Conservation (phyloP, 2,888 invertebrate species). For the Blomia tropicalis region DNA sequence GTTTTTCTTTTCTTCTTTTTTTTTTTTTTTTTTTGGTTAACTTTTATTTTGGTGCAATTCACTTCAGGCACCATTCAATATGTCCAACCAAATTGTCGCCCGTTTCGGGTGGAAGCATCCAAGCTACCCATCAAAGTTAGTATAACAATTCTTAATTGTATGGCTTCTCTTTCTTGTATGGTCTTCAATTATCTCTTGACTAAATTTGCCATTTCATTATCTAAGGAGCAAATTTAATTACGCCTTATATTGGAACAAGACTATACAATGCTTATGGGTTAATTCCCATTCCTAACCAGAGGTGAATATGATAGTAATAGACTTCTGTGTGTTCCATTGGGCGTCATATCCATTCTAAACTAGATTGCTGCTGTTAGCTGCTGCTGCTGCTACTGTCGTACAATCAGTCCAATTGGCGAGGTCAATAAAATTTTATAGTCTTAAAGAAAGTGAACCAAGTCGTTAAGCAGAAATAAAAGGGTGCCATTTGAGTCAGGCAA, state of each 20-base stretch:
- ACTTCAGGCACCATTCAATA: no score
- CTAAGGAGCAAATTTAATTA: constrained; percentile 10
- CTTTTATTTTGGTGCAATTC: no score
- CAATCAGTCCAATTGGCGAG: not conserved
- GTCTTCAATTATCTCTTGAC: not conserved
- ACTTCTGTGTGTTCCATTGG: not conserved
- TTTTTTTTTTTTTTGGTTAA: not conserved
- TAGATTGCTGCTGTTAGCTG: not conserved
- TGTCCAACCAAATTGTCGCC: no score
- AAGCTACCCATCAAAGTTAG: no score
- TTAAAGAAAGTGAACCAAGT: not conserved
- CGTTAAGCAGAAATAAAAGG: no score
- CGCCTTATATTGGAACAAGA: not conserved
- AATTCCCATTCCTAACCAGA: constrained; percentile 1
- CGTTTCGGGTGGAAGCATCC: no score
- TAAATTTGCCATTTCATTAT: constrained; percentile 12
- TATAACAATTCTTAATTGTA: no score
- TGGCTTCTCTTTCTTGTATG: not conserved
- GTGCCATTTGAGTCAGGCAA: no score
- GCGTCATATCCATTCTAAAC: not conserved
- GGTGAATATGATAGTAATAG: not conserved
- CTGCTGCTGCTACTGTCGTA: not conserved
- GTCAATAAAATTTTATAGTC: constrained; percentile 11
- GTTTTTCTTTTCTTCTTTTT: not conserved
- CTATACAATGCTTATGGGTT: not conserved